These are phyloP conservation scores for Drosophila suzukii DNA, from an alignment of 1,140 invertebrate species.

Conservation along the genomic window DNA sequence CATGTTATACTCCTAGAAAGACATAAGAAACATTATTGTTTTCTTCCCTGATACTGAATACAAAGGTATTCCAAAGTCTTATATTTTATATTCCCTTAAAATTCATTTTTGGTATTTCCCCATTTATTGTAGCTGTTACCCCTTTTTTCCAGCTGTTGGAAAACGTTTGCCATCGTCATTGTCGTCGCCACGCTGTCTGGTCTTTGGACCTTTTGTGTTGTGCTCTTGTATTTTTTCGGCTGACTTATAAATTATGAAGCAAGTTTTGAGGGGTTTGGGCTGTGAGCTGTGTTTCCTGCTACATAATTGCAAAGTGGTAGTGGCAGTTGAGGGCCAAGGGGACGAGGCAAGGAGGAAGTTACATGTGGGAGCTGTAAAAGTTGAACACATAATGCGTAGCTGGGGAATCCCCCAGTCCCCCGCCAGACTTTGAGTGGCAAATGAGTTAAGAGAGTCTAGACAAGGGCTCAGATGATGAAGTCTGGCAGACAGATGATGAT, in stretches of 20 bases:
- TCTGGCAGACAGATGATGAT: constrained; percentile 43
- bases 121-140: constrained; percentile 50
- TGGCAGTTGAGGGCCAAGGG: not conserved
- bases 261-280: constrained; percentile 44
- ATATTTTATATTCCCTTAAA: too few relatives aligned
- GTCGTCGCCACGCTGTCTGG: constrained; percentile 76
- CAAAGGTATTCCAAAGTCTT: constrained; percentile 17
- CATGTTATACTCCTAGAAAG: too few relatives aligned
- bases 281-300: constrained; percentile 26
- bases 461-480: constrained; percentile 24
- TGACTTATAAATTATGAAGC: constrained; percentile 76
- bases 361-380: constrained; percentile 50
- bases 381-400: constrained; percentile 31
- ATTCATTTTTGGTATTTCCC: not conserved
- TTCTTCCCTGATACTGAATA: not conserved
- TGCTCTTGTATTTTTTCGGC: constrained; percentile 39
- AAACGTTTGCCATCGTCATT: constrained; percentile 56
- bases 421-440: constrained; percentile 31
- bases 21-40: too few relatives aligned
- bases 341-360: not conserved
- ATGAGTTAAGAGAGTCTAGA: constrained; percentile 45
- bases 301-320: constrained; percentile 65
- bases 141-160: constrained; percentile 52
- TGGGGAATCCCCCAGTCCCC: constrained; percentile 15
- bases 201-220: constrained; percentile 50